Conservation (phyloP, 2,797 vertebrate genomes). For the Chelidonichthys spinosus region DNA sequence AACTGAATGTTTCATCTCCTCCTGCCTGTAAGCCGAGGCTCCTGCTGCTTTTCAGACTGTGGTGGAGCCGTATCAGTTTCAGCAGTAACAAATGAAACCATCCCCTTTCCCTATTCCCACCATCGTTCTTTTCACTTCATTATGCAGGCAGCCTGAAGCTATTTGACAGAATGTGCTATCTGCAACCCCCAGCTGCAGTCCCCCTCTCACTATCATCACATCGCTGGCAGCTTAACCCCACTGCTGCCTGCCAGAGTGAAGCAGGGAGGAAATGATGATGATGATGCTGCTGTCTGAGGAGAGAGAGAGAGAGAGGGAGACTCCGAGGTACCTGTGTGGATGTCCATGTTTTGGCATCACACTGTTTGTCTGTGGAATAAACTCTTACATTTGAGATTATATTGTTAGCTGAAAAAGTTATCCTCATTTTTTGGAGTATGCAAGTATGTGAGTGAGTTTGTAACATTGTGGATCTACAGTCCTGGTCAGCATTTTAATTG, state of each 20-base stretch:
- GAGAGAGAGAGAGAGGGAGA: conserved; percentile 35
- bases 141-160: conserved; percentile 87
- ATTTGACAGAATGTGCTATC: conserved; percentile 87
- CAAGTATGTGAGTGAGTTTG: not conserved
- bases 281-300: conserved; percentile 60
- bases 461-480: not conserved
- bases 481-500: not conserved
- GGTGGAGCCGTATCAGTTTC: conserved; percentile 60
- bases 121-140: conserved; percentile 78
- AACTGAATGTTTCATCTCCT: conserved; percentile 76
- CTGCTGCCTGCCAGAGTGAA: conserved; percentile 67
- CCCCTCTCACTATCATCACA: conserved; percentile 79
- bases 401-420: not conserved
- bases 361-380: conserved; percentile 19
- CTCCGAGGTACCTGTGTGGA: conserved; percentile 47
- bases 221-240: conserved; percentile 84
- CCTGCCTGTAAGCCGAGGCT: conserved; percentile 45
- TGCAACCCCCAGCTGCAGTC: conserved; percentile 85
- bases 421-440: not conserved
- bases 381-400: not conserved
- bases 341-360: conserved; percentile 44
- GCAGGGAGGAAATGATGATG: conserved; percentile 65
- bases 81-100: conserved; percentile 76
- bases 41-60: conserved; percentile 53
- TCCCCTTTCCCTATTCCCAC: conserved; percentile 47